Conservation (phyloP, 2,888 invertebrate genomes). For the Hydraecia micacea region DNA sequence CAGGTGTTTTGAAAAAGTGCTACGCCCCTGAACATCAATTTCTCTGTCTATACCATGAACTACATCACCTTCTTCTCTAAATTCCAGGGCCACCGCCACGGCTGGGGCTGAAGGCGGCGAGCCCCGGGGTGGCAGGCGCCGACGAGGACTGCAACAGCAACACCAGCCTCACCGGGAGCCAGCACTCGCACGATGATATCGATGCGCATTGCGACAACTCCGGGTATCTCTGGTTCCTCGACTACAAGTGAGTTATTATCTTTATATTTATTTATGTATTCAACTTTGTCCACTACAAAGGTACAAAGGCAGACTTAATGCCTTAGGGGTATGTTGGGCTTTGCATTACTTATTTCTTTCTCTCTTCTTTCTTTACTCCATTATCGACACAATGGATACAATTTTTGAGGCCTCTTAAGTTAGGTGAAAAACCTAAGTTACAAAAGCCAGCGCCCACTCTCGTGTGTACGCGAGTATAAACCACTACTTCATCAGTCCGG, state of each 20-base stretch:
- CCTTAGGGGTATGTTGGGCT: neutral
- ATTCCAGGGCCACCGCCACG: constrained; percentile 90
- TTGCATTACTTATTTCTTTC: constrained; percentile 44
- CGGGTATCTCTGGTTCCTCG: constrained; percentile 97
- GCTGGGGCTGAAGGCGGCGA: constrained; percentile 89
- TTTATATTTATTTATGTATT: neutral
- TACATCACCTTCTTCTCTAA: constrained; percentile 4
- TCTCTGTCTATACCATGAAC: neutral
- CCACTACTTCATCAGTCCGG: neutral
- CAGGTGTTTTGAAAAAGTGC: neutral
- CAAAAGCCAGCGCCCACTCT: neutral
- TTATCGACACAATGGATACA: neutral
- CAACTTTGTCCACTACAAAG: neutral
- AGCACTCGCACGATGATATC: constrained; percentile 88
- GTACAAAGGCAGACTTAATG: neutral
- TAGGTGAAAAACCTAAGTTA: neutral
- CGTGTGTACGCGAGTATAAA: neutral
- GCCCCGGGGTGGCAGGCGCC: constrained; percentile 84
- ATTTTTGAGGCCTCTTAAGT: neutral
- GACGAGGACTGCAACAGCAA: constrained; percentile 90
- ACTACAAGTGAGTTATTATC: constrained; percentile 92
- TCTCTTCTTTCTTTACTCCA: neutral
- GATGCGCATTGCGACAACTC: constrained; percentile 93
- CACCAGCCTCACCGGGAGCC: constrained; percentile 88
- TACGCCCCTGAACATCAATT: neutral